Conservation (phyloP, 2,113 vertebrate genomes). For the Excalfactoria chinensis region DNA sequence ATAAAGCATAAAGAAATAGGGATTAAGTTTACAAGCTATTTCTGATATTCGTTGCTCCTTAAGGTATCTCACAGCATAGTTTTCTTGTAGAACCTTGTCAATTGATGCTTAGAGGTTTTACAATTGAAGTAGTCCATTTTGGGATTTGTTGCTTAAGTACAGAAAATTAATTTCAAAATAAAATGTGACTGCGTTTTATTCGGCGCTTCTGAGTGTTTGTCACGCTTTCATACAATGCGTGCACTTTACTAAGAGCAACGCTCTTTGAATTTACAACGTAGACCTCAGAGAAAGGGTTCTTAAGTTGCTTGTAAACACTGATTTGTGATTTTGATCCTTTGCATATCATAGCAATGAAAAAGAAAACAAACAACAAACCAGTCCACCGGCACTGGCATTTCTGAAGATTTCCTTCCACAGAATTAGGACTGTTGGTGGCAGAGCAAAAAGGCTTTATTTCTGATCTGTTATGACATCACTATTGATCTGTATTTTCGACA, state of each 20-base stretch:
- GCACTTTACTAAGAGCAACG: not conserved
- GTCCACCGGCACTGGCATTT: not conserved
- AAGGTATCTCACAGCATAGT: not conserved
- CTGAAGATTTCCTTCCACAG: conserved; percentile 12
- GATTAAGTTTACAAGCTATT: not conserved
- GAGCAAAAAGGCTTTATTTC: not conserved
- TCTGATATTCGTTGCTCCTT: not conserved
- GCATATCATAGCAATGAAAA: not conserved
- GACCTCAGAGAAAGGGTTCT: not conserved
- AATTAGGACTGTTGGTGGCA: not conserved
- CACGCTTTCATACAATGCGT: too few relatives aligned
- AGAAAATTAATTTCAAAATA: not conserved
- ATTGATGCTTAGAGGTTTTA: not conserved
- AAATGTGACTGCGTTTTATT: not conserved
- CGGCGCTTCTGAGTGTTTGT: not conserved
- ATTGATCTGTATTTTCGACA: conserved; percentile 60
- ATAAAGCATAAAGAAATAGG: not conserved
- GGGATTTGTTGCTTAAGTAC: not conserved
- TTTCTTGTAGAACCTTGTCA: not conserved
- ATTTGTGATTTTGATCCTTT: not conserved
- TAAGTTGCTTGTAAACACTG: not conserved
- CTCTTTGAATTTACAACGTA: not conserved
- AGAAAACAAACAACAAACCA: not conserved
- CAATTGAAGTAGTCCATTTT: not conserved
- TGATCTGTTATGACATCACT: conserved; percentile 43